Conservation (phyloP, 2,888 invertebrate species). For the Frankliniella intonsa region DNA sequence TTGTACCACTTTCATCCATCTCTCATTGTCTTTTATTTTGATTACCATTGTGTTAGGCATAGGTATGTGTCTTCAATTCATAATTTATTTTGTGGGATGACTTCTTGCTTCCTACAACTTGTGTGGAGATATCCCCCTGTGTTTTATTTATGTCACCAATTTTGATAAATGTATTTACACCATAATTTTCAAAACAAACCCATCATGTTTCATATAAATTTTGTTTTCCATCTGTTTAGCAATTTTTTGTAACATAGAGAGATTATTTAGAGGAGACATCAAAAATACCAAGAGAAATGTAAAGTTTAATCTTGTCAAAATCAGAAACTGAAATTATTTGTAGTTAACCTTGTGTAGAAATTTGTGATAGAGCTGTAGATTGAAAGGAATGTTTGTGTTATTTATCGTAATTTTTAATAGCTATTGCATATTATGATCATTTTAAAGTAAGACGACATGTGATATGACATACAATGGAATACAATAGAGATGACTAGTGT, state of each 20-base stretch:
- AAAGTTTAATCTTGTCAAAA: neutral
- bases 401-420: conserved; percentile 20
- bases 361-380: conserved; percentile 4
- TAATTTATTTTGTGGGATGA: neutral
- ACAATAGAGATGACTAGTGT: neutral
- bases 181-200: neutral
- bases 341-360: neutral
- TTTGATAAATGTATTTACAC: no score
- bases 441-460: conserved; percentile 14
- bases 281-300: neutral
- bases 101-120: no score
- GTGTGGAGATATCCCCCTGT: no score
- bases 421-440: neutral
- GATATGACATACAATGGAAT: neutral
- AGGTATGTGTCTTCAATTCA: no score
- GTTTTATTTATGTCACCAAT: no score
- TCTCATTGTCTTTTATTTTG: no score
- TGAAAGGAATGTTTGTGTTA: neutral
- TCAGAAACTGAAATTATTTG: no score
- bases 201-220: neutral
- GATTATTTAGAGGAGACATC: neutral
- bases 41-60: no score
- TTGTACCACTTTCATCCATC: no score
- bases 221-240: neutral
- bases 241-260: neutral